These are phyloP conservation scores for Tortricodes alternella DNA, from an alignment of 2,888 invertebrate species.

Conservation along the genomic window DNA sequence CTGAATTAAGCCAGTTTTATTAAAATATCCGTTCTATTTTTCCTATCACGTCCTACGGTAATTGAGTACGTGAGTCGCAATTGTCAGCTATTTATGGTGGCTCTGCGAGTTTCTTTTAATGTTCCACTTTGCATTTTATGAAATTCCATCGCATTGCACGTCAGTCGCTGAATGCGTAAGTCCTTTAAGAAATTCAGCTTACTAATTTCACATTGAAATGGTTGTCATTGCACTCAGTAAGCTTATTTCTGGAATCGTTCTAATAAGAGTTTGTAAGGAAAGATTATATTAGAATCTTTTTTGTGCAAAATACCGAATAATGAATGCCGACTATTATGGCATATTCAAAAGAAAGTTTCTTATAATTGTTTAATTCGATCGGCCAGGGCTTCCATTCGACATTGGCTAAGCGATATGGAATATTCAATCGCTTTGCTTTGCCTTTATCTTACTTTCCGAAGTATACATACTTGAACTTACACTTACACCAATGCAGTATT, in stretches of 20 bases:
- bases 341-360: too few relatives aligned
- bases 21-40: slow-evolving; percentile 38
- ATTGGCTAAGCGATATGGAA: too few relatives aligned
- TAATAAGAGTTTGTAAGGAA: too few relatives aligned
- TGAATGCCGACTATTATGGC: too few relatives aligned
- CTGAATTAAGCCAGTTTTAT: slow-evolving; percentile 25
- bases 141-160: slow-evolving; percentile 41
- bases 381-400: too few relatives aligned
- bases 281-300: too few relatives aligned
- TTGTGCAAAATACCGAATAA: too few relatives aligned
- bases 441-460: too few relatives aligned
- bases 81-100: slow-evolving; percentile 54
- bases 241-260: background rate
- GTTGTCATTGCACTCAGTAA: background rate
- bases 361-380: too few relatives aligned
- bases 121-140: slow-evolving; percentile 65
- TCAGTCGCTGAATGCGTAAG: slow-evolving; percentile 28
- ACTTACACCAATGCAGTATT: too few relatives aligned
- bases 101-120: slow-evolving; percentile 47
- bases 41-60: slow-evolving; percentile 48
- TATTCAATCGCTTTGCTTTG: too few relatives aligned
- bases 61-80: slow-evolving; percentile 62
- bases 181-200: slow-evolving; percentile 27
- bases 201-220: slow-evolving; percentile 31
- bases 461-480: too few relatives aligned